These are phyloP conservation scores for Leptinotarsa peninsularis DNA, from an alignment of 2,888 invertebrate species.

Conservation along the genomic window DNA sequence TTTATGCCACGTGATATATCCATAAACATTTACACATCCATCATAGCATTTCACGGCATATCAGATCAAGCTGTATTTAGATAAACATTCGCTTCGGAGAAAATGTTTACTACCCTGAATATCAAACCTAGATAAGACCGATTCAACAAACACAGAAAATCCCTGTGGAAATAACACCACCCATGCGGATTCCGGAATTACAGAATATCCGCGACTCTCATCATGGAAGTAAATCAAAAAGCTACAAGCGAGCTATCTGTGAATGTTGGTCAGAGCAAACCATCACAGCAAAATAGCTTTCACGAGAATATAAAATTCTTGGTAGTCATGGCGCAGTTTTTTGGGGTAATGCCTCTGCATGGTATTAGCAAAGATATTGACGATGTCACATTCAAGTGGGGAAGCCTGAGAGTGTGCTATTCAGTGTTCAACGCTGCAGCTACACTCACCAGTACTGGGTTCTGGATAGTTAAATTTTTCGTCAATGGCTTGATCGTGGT, in stretches of 20 bases:
- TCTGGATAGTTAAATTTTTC: slow-evolving; percentile 55
- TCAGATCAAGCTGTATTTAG: slow-evolving; percentile 18
- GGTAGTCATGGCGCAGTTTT: slow-evolving; percentile 56
- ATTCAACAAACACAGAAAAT: background rate
- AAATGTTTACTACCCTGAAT: slow-evolving; percentile 37
- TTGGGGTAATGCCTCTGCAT: slow-evolving; percentile 59
- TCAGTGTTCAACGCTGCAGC: slow-evolving; percentile 52
- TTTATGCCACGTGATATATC: background rate
- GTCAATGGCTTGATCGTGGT: slow-evolving; percentile 55
- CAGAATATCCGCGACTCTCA: background rate
- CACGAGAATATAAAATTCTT: slow-evolving; percentile 56
- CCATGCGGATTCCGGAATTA: background rate
- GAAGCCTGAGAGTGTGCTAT: slow-evolving; percentile 52
- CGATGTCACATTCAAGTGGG: slow-evolving; percentile 55
- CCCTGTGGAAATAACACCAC: slow-evolving; percentile 12
- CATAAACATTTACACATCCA: slow-evolving; percentile 4
- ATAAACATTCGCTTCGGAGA: slow-evolving; percentile 38
- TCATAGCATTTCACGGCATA: slow-evolving; percentile 2
- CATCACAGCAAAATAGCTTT: slow-evolving; percentile 45
- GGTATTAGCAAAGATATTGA: slow-evolving; percentile 48
- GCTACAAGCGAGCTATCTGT: slow-evolving; percentile 49
- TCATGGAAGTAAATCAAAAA: slow-evolving; percentile 31
- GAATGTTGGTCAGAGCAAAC: slow-evolving; percentile 39
- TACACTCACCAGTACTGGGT: slow-evolving; percentile 49
- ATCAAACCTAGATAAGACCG: slow-evolving; percentile 16